A percentile compares a stretch with the other conserved stretches of the same genome.
phyloP scores from a whole-genome alignment of 2,888 invertebrate species.

The Petrolisthes cinctipes region DNA sequence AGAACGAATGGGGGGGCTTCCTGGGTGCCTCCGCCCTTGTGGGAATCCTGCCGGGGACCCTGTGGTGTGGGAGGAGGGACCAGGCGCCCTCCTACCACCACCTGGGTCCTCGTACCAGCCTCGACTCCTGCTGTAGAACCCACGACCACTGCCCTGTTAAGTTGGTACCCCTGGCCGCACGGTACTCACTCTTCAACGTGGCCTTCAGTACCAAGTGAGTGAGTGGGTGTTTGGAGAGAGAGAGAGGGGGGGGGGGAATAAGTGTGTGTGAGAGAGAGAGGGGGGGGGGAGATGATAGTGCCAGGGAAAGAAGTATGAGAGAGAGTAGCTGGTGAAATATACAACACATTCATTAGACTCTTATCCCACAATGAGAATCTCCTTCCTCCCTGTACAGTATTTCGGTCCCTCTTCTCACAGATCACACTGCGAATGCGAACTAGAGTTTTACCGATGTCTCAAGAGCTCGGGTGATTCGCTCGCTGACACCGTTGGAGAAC shows the following conservation, averaged over 20 bases:
- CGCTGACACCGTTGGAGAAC: slow-evolving; percentile 73
- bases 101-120: slow-evolving; percentile 77
- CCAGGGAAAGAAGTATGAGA: too few species aligned
- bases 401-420: slow-evolving; percentile 68
- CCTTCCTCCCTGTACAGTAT: too few species aligned
- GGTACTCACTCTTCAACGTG: slow-evolving; percentile 84
- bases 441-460: slow-evolving; percentile 84
- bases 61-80: slow-evolving; percentile 71
- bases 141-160: slow-evolving; percentile 93
- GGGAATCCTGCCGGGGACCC: slow-evolving; percentile 42
- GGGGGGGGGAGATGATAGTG: too few species aligned
- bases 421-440: slow-evolving; percentile 90
- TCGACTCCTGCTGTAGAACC: slow-evolving; percentile 87
- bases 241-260: not conserved
- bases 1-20: not conserved
- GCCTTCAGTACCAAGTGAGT: slow-evolving; percentile 69
- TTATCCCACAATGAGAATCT: too few species aligned
- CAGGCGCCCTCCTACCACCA: slow-evolving; percentile 87
- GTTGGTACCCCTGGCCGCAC: slow-evolving; percentile 77
- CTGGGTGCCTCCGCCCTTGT: slow-evolving; percentile 10
- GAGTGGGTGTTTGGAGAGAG: not conserved
- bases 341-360: too few species aligned
- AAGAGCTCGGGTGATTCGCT: slow-evolving; percentile 73
- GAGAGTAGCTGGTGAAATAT: too few species aligned
- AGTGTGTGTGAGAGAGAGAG: not conserved